phyloP scores from a whole-genome alignment of 1,140 invertebrate species.

The Drosophila oshimai region DNA sequence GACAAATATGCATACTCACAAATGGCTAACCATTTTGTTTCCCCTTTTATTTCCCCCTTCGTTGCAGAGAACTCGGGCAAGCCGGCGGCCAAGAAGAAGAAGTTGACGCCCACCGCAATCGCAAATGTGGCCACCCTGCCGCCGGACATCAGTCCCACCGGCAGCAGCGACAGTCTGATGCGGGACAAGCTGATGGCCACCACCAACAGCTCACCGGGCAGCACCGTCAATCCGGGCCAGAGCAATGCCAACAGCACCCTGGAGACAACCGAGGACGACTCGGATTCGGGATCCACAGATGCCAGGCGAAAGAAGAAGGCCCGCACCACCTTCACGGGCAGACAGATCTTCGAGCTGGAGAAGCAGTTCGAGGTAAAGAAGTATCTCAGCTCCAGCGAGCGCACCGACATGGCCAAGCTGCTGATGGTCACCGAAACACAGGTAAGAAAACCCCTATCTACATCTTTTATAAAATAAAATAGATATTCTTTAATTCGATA shows the following conservation, averaged over 20 bases:
- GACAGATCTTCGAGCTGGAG: conserved; percentile 98
- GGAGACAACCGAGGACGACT: conserved; percentile 84
- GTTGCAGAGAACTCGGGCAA: conserved; percentile 59
- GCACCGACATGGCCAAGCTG: conserved; percentile 96
- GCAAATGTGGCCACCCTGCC: conserved; percentile 36
- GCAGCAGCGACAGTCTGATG: conserved; percentile 71
- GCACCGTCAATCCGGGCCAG: conserved; percentile 6
- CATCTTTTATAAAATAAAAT: too few species aligned
- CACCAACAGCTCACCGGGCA: conserved; percentile 46
- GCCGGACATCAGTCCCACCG: conserved; percentile 65
- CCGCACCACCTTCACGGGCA: conserved; percentile 95
- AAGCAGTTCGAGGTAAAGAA: conserved; percentile 98
- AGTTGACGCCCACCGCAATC: conserved; percentile 23
- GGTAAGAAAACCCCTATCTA: too few species aligned
- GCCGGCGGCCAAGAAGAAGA: conserved; percentile 72
- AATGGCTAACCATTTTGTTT: not conserved
- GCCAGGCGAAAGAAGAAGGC: conserved; percentile 95
- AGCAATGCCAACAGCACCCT: conserved; percentile 55
- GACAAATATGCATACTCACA: conserved; percentile 8
- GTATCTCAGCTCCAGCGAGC: conserved; percentile 96
- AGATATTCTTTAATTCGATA: too few species aligned
- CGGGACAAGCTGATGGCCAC: conserved; percentile 59
- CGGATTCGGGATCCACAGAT: conserved; percentile 85
- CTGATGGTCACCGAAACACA: conserved; percentile 97
- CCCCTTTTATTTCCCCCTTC: not conserved